Conservation (phyloP, 2,113 vertebrate species). For the Centropus unirufus region DNA sequence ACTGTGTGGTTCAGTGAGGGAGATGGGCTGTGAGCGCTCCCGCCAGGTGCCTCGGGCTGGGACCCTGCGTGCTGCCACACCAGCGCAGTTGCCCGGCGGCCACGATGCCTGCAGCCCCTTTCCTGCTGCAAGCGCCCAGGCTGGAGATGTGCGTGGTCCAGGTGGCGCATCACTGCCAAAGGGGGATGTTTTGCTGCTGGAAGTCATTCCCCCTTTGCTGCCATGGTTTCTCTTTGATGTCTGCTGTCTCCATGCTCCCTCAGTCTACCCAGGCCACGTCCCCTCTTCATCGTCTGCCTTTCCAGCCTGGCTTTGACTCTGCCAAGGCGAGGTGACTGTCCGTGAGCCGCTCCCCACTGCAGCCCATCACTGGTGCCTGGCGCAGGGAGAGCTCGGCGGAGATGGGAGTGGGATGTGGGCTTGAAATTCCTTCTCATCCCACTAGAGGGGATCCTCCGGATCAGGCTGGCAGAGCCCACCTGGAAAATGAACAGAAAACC, state of each 20-base stretch:
- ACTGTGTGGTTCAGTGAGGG: not conserved
- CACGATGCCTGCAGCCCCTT: accelerated
- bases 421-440: slow-evolving; percentile 64
- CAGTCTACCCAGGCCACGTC: no score
- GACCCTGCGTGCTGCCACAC: not conserved
- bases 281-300: not conserved
- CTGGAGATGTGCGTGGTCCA: accelerated
- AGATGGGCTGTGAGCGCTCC: accelerated
- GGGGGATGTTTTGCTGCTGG: not conserved
- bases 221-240: not conserved
- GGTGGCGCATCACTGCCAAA: accelerated
- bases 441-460: slow-evolving; percentile 66
- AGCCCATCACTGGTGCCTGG: not conserved
- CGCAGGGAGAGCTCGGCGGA: not conserved
- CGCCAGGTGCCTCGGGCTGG: accelerated
- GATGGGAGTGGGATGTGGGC: not conserved
- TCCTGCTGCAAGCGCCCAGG: accelerated
- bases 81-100: not conserved
- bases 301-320: not conserved
- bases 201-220: not conserved
- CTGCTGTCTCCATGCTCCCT: not conserved
- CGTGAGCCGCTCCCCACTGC: accelerated
- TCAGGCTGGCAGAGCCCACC: not conserved
- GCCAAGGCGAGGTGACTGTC: accelerated
- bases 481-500: not conserved